phyloP scores from a whole-genome alignment of 2,888 invertebrate species.

The Cosmopolites sordidus region DNA sequence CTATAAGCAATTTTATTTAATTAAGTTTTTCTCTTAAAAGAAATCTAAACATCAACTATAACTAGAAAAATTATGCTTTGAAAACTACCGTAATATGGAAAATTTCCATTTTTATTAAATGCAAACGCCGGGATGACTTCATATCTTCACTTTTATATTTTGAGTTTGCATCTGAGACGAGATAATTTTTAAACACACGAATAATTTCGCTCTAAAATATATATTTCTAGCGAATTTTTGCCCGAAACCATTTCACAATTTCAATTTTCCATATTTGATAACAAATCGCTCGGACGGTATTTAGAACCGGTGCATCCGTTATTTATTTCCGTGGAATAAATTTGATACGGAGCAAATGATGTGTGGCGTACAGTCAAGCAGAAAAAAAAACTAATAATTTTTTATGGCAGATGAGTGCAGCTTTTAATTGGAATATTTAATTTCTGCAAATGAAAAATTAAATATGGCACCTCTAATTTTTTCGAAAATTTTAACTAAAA shows the following conservation, averaged over 20 bases:
- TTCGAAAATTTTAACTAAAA: no score
- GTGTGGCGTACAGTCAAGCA: no score
- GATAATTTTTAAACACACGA: background rate
- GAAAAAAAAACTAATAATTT: no score
- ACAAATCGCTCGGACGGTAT: background rate
- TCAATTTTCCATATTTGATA: background rate
- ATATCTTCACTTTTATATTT: background rate
- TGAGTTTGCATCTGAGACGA: background rate
- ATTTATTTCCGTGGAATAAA: background rate
- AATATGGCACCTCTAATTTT: no score
- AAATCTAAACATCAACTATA: no score
- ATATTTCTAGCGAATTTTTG: background rate
- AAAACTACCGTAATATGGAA: background rate
- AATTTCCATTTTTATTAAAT: constrained; percentile 1
- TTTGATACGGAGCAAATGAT: no score
- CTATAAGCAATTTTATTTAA: no score
- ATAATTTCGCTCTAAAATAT: background rate
- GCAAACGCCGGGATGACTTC: background rate
- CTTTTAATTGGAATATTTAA: no score
- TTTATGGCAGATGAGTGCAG: no score
- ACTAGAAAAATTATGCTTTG: no score
- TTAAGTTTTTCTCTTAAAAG: no score
- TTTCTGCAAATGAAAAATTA: no score
- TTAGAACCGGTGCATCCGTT: background rate
- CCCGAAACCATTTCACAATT: background rate